Base-by-base conservation (phyloP, 2,113 vertebrate species). In the Oriolus oriolus region DNA sequence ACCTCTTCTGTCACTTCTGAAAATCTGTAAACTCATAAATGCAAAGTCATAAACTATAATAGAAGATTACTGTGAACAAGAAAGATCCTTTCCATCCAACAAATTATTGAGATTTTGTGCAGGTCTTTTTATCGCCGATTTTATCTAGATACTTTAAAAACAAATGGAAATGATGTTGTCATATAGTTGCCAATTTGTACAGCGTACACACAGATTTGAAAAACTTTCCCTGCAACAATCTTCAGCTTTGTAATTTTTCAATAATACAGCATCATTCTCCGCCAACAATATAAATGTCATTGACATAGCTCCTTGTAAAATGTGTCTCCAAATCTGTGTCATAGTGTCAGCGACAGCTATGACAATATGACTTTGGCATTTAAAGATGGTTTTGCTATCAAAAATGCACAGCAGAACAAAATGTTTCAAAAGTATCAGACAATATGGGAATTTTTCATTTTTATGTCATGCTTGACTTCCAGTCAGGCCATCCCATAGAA, bases 1-100 rank as follows among this genome's bases (percentile, higher is more conserved):
- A 65, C 45, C 52, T 89, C 96, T 96, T 74, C 61, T 70, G 70
- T 75, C 89, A 77, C 92, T 87, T 92, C 28, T 91, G 84, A 94
- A 94, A 82, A 81, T 65, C 68, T 90, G 85, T 65, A 49, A 81
- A 65, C 37, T 80, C 71, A 53, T 26, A 93, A 87, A 79, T 56
- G 68, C 53, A 91, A 91, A 92, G n/a, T 45, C 33, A 85, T 60
- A 52, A 80, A 42, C 79, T 79, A 56, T 39, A 93, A 77, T 1
- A 88, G 78, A 92, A 93, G 13, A 75, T 60, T n/a, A 28, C 28
- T 42, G 59, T 17, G 64, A 95, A 88, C 26, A 79, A 75, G 41
- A 69, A 21, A 37, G 26, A 39, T 23, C 5, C 28, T 73, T 93
- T 70, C 83, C 60, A 94, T 66, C 50, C 26, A 78, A 87, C 12